phyloP scores from a whole-genome alignment of 2,113 vertebrate genomes.

The Psittacara wagleri region DNA sequence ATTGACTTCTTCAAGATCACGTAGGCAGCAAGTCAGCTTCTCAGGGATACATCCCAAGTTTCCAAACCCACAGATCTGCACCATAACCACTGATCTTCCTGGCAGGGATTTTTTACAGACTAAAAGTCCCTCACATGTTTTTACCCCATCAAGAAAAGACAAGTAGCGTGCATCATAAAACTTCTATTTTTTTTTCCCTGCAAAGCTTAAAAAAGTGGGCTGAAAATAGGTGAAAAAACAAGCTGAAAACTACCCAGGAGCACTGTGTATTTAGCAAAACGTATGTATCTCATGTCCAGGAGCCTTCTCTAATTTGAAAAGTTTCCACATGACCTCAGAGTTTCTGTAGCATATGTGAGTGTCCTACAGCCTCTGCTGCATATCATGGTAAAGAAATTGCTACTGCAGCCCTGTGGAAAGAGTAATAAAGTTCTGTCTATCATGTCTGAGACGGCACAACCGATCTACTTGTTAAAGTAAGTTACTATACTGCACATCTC shows the following conservation, averaged over 20 bases:
- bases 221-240: constrained; percentile 5
- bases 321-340: constrained; percentile 25
- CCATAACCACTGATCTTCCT: not conserved
- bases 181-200: not conserved
- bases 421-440: not conserved
- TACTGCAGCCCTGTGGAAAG: not conserved
- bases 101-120: not conserved
- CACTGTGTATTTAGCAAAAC: constrained; percentile 20
- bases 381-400: not conserved
- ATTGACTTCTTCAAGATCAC: not conserved
- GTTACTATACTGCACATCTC: not conserved
- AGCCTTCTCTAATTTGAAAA: constrained; percentile 11
- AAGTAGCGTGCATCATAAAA: not conserved
- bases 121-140: not conserved
- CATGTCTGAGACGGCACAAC: not conserved
- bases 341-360: not conserved
- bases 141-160: not conserved
- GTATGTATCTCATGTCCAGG: not conserved
- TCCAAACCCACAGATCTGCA: not conserved
- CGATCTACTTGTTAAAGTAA: not conserved
- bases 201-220: not conserved
- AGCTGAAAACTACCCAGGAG: constrained; percentile 28
- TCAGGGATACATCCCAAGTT: not conserved
- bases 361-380: not conserved
- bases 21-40: not conserved